phyloP scores from a whole-genome alignment of 2,888 invertebrate genomes.

The Lamellibrachia satsuma region DNA sequence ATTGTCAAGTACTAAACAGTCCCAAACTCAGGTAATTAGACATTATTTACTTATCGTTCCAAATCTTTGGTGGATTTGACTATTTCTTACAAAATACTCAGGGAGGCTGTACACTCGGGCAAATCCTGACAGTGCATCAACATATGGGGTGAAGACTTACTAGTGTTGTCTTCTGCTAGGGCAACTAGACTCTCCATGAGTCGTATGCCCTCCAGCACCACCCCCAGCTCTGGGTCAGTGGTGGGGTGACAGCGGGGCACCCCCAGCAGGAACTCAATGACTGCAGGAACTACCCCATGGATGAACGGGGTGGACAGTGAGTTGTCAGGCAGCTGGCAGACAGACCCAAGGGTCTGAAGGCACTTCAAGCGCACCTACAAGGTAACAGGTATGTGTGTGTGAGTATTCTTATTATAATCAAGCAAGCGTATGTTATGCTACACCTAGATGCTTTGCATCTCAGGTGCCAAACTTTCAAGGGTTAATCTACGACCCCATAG shows the following conservation, averaged over 20 bases:
- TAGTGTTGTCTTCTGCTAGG: slow-evolving; percentile 79
- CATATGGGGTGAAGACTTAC: slow-evolving; percentile 70
- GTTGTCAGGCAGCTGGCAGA: slow-evolving; percentile 79
- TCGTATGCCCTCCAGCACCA: slow-evolving; percentile 78
- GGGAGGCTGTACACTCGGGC: too few relatives aligned
- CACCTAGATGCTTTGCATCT: too few relatives aligned
- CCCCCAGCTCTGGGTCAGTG: slow-evolving; percentile 76
- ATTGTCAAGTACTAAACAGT: too few relatives aligned
- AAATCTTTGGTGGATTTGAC: too few relatives aligned
- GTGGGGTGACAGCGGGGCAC: slow-evolving; percentile 73
- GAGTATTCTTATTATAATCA: too few relatives aligned
- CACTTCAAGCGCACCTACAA: slow-evolving; percentile 78
- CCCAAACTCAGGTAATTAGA: too few relatives aligned
- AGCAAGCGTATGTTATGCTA: too few relatives aligned
- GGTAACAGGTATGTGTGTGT: neutral
- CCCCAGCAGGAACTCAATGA: slow-evolving; percentile 79
- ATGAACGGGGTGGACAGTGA: slow-evolving; percentile 81
- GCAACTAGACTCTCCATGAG: slow-evolving; percentile 80
- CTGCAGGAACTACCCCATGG: slow-evolving; percentile 80
- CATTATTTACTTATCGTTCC: too few relatives aligned
- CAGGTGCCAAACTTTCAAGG: too few relatives aligned
- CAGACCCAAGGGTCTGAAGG: slow-evolving; percentile 79
- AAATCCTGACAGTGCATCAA: neutral
- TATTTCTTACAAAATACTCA: too few relatives aligned
- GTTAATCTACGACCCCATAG: too few relatives aligned